Conservation (phyloP, 35 echinoderm and acorn worm genomes). For the Acanthaster planci region DNA sequence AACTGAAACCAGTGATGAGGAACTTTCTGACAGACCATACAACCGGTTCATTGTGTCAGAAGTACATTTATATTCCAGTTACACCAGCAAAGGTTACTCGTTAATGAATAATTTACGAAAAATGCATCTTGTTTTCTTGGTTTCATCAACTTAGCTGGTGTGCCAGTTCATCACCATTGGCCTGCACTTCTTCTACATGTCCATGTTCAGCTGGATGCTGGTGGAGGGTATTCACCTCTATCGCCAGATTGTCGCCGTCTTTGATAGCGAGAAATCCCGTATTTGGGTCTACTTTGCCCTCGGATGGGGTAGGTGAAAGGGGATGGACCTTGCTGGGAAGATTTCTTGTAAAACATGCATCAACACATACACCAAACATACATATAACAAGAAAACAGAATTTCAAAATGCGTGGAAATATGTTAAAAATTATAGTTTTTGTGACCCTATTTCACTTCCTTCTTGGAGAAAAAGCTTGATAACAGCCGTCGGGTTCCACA, state of each 20-base stretch:
- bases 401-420: too few relatives aligned
- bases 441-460: background rate
- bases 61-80: too few relatives aligned
- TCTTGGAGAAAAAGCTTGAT: background rate
- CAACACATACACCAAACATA: too few relatives aligned
- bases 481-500: background rate
- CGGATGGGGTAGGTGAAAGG: slow-evolving; percentile 72
- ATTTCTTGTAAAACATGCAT: too few relatives aligned
- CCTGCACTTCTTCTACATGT: slow-evolving; percentile 69
- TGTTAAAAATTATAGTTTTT: too few relatives aligned
- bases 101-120: background rate
- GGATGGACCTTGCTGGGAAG: background rate
- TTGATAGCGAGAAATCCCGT: slow-evolving; percentile 67
- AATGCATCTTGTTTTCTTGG: background rate
- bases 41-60: too few relatives aligned
- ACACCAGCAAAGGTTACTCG: background rate
- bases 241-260: slow-evolving; percentile 79
- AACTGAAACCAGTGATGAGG: too few relatives aligned
- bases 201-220: slow-evolving; percentile 89
- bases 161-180: slow-evolving; percentile 58
- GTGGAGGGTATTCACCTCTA: slow-evolving; percentile 93
- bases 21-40: too few relatives aligned
- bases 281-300: slow-evolving; percentile 64
- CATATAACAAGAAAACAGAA: too few relatives aligned
- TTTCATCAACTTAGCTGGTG: slow-evolving; percentile 33